Conservation (phyloP, 1,140 invertebrate genomes). For the Metopolophium dirhodum region DNA sequence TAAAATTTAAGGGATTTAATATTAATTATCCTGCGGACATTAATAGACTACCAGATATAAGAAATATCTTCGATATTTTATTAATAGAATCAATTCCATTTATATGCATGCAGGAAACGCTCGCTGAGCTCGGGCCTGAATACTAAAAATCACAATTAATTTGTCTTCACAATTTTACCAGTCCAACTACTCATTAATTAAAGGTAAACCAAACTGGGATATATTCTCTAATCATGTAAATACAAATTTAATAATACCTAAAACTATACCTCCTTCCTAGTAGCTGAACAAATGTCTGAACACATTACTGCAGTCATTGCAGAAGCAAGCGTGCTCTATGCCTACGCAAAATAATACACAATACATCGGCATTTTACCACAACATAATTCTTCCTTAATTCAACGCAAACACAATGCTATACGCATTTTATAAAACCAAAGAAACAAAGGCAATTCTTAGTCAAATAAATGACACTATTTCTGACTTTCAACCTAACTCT, state of each 20-base stretch:
- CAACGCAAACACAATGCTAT: neutral
- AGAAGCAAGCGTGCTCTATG: neutral
- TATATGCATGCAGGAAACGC: neutral
- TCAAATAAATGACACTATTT: too few relatives aligned
- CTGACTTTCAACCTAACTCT: too few relatives aligned
- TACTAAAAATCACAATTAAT: neutral
- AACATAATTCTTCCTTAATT: neutral
- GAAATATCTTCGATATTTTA: neutral
- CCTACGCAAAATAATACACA: neutral
- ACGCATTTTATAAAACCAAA: neutral
- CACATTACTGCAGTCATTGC: neutral
- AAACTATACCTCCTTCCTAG: neutral
- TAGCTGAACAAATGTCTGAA: neutral
- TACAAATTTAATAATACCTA: neutral
- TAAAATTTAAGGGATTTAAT: too few relatives aligned
- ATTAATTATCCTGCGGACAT: neutral
- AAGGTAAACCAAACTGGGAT: neutral
- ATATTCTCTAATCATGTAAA: neutral
- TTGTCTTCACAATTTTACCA: neutral
- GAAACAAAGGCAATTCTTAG: neutral
- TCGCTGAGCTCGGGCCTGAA: neutral
- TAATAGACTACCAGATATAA: neutral
- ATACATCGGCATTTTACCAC: neutral
- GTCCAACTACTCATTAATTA: neutral
- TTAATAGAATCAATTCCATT: neutral